A percentile compares a stretch with the other conserved stretches of the same genome.
Conservation (phyloP, 2,797 vertebrate genomes). For the Epinephelus malabaricus region DNA sequence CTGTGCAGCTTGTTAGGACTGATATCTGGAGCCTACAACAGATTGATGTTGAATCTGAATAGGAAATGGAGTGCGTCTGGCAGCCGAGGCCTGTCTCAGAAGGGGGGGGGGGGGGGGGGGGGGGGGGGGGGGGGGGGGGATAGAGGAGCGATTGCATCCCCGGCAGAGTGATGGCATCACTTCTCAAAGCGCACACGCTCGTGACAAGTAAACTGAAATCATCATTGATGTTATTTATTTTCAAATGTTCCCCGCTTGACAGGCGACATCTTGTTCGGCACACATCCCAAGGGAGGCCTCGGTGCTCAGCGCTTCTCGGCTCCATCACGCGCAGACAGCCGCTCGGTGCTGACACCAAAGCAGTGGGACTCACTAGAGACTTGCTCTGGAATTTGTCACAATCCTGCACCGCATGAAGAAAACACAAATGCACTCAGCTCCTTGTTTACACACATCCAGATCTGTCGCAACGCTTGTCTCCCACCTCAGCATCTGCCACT, state of each 20-base stretch:
- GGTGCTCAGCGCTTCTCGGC: slow-evolving; percentile 75
- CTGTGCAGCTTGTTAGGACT: slow-evolving; percentile 76
- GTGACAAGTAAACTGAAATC: slow-evolving; percentile 90
- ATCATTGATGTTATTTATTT: slow-evolving; percentile 91
- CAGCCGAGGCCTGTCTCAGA: slow-evolving; percentile 75
- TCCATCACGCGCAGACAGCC: slow-evolving; percentile 84
- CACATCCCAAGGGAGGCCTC: slow-evolving; percentile 84
- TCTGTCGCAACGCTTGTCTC: slow-evolving; percentile 82
- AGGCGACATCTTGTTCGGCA: slow-evolving; percentile 89
- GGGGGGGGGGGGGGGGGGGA: not conserved
- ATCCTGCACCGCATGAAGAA: slow-evolving; percentile 78
- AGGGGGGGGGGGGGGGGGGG: slow-evolving; percentile 15
- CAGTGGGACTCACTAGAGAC: slow-evolving; percentile 85
- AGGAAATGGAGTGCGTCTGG: slow-evolving; percentile 81
- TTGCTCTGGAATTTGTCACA: slow-evolving; percentile 88
- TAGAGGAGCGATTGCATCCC: slow-evolving; percentile 77
- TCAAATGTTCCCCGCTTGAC: slow-evolving; percentile 88
- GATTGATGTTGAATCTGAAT: slow-evolving; percentile 81
- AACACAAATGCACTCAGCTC: slow-evolving; percentile 81
- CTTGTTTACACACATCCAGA: slow-evolving; percentile 87
- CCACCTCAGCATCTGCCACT: slow-evolving; percentile 77
- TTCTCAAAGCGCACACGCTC: slow-evolving; percentile 84
- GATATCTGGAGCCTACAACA: slow-evolving; percentile 76
- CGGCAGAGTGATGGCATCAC: slow-evolving; percentile 84
- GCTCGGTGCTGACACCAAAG: slow-evolving; percentile 86